Evolutionary conservation across 92 coral and sea anemone genomes (phyloP), one percentile per base, ranked within the genome.

Genomic region (Epizoanthus fatuus): DNA sequence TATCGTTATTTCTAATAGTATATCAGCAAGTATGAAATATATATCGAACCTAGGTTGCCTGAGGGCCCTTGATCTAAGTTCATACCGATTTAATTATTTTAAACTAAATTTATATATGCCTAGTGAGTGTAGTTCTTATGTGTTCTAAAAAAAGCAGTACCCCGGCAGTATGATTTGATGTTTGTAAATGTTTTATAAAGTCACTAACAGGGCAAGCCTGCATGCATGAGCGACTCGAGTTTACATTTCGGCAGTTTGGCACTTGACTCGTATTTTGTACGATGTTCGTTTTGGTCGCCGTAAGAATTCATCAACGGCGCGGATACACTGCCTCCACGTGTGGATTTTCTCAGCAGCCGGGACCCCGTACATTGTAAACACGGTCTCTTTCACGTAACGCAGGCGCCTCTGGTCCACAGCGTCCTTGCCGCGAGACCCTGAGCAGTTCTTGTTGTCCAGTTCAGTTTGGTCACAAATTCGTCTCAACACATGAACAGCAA

Each of bases 241-340:
- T 60, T 76, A 77, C 58, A 77, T 77, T 59, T 77, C 82, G 44
- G 69, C 5, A 3, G 71, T 77, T 42, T 60, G 82, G 54, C 35
- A 59, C 19, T 77, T 77, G 4, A 77, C 69, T n/a, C 82, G 70
- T 4, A 77, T 20, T 42, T 77, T 77, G 82, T 77, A 77, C 4
- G 82, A 77, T 8, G 82, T 79, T 59, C 93, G 83, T 64, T 95
- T 95, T 45, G 98, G 98, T 38, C 98, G 91, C 68, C 98, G 87
- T 72, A 95, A 81, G 79, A 86, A 95, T 63, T 95, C 98, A 65
- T 95, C 98, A 68, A 95, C 92, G 16, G 98, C 98, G 7, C 98
- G 93, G 57, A 95, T 83, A 40, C 98, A 95, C 70, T 95, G 98
- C 63, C 95, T 81, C 98, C 98, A 95, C 13, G 98, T 95, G 44